Evolutionary conservation across 2,797 vertebrate species (phyloP).

Genomic region (Babyrousa celebensis): DNA sequence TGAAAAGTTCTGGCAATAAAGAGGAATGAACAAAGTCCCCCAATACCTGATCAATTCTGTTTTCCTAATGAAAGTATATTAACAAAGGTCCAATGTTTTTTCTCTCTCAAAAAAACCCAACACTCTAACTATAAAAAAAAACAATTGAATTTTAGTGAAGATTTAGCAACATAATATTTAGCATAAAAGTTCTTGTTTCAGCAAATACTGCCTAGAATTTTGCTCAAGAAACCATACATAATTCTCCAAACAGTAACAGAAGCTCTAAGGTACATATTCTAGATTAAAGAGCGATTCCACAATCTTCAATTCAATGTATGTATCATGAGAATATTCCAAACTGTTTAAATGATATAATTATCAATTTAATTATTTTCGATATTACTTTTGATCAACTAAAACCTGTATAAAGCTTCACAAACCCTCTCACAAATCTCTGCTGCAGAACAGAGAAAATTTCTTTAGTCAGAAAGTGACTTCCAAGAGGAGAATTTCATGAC

Average conservation of each 20-base stretch:
- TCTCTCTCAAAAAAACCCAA: neutral
- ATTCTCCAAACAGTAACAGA: slow-evolving; percentile 48
- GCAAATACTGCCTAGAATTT: slow-evolving; percentile 32
- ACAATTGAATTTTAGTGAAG: slow-evolving; percentile 59
- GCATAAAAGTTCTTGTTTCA: slow-evolving; percentile 37
- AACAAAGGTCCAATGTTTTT: slow-evolving; percentile 39
- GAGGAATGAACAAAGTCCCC: neutral
- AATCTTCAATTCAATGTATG: slow-evolving; percentile 36
- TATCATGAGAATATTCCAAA: slow-evolving; percentile 50
- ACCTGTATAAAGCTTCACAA: slow-evolving; percentile 39
- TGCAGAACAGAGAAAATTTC: slow-evolving; percentile 15
- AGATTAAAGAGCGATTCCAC: slow-evolving; percentile 29
- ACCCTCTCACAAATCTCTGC: slow-evolving; percentile 57
- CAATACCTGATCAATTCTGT: neutral
- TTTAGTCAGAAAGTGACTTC: slow-evolving; percentile 48
- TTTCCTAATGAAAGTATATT: slow-evolving; percentile 52
- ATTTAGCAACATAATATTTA: neutral
- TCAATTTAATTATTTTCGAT: slow-evolving; percentile 69
- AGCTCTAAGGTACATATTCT: slow-evolving; percentile 47
- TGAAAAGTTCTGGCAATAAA: slow-evolving; percentile 65
- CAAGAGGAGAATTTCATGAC: neutral
- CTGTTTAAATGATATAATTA: slow-evolving; percentile 67
- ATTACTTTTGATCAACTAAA: slow-evolving; percentile 64
- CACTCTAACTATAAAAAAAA: slow-evolving; percentile 21
- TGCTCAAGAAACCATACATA: slow-evolving; percentile 56